These are phyloP conservation scores for Bubo blakistoni DNA, from an alignment of 2,113 vertebrate genomes.

Conservation along the genomic window DNA sequence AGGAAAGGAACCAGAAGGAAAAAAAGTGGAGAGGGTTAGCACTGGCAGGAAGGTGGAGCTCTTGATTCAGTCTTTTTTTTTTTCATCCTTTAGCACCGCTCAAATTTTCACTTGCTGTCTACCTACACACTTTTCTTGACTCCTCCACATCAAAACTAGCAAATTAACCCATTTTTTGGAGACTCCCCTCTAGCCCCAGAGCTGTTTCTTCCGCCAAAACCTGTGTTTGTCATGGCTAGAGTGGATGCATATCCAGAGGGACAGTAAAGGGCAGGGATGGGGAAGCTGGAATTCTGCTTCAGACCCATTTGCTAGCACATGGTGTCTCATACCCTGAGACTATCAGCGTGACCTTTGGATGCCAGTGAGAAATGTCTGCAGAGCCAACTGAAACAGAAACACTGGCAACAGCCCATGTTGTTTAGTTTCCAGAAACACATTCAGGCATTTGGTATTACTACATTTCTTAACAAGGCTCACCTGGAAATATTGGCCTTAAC, in stretches of 20 bases:
- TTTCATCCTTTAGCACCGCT: not conserved
- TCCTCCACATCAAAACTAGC: fast-evolving
- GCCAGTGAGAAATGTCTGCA: not conserved
- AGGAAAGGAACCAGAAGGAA: not conserved
- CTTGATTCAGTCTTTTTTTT: not conserved
- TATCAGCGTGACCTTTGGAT: not conserved
- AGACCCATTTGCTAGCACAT: fast-evolving
- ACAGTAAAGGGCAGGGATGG: not conserved
- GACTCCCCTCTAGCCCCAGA: not conserved
- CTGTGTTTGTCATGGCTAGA: not conserved
- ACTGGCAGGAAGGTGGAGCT: not conserved
- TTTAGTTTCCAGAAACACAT: not conserved
- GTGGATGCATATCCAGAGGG: not conserved
- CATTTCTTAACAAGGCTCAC: not conserved
- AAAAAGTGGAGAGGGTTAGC: not conserved
- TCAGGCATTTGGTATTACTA: not conserved
- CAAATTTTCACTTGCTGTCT: not conserved
- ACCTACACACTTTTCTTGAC: not conserved
- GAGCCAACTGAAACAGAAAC: not conserved
- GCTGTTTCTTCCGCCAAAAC: not conserved
- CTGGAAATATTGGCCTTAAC: not conserved
- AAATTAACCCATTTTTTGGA: not conserved
- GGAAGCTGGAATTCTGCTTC: not conserved
- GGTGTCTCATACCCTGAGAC: not conserved
- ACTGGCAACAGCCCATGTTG: not conserved